These are phyloP conservation scores for Lucinisca nassula DNA, from an alignment of 2,888 invertebrate species.

Conservation along the genomic window DNA sequence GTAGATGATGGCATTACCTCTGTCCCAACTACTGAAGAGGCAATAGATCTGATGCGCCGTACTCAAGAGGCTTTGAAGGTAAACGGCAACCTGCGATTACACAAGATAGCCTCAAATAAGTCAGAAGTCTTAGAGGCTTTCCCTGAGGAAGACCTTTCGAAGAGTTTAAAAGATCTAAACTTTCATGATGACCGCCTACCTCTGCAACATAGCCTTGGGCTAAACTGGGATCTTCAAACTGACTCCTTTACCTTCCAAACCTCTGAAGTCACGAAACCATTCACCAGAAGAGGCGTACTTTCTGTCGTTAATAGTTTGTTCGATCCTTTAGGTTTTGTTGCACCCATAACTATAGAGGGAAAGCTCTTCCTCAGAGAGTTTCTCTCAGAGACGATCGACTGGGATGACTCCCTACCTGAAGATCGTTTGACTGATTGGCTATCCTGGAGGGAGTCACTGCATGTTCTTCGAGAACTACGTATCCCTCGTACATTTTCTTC, in stretches of 20 bases:
- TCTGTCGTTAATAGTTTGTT: constrained; percentile 62
- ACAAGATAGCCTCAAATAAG: constrained; percentile 69
- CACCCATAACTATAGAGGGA: constrained; percentile 60
- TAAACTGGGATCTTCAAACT: constrained; percentile 47
- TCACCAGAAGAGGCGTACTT: constrained; percentile 57
- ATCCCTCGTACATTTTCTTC: constrained; percentile 53
- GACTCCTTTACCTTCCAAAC: constrained; percentile 49
- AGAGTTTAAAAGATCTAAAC: neutral
- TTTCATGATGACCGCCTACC: neutral
- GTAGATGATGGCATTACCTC: constrained; percentile 69
- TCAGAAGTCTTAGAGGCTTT: neutral
- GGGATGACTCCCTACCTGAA: constrained; percentile 62
- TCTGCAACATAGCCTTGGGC: neutral
- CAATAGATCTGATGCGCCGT: constrained; percentile 50
- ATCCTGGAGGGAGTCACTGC: constrained; percentile 63
- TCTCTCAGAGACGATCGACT: constrained; percentile 37
- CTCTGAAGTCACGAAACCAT: constrained; percentile 42
- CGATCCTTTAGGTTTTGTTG: constrained; percentile 65
- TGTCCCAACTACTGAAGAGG: constrained; percentile 29
- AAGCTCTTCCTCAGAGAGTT: constrained; percentile 56
- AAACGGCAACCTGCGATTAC: constrained; percentile 54
- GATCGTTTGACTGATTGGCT: constrained; percentile 37
- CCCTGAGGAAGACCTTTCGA: neutral
- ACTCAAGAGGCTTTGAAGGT: constrained; percentile 53
- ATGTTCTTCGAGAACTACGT: constrained; percentile 19